Evolutionary conservation across 1,140 invertebrate species (phyloP), one percentile per base, ranked within the genome.

Genomic region (Scylla paramamosain): DNA sequence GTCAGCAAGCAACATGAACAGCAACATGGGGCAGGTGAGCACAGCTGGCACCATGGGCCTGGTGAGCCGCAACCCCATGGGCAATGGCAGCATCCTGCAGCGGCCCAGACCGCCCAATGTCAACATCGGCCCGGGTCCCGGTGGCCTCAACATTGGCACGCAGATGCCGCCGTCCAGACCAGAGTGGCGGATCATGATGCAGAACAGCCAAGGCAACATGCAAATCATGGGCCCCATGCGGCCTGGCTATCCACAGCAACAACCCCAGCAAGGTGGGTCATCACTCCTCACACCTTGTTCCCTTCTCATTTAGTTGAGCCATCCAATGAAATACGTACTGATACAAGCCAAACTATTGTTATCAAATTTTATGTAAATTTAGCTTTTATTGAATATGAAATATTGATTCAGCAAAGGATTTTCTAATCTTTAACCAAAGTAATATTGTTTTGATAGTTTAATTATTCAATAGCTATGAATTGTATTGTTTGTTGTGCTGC

Each of bases 151-250:
- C 32, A 95, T 95, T 32, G 90, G 94, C 32, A 94, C 96, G 12
- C 96, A 96, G 93, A 96, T 96, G 94, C 96, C 94, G 0, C 93
- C 96, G 0, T 94, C 94, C 6, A 91, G 96, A 48, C 92, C 96
- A 20, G 96, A 96, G 59, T 96, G 96, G 96, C 93, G 96, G 48
- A 96, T 96, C 86, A 96, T 96, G 94, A 95, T 95, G 94, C 96
- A 96, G 59, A 91, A 93, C 14, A 48, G 93, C 83, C 94, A 95
- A 59, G 67, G 93, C 16, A 95, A 95, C 88, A 95, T 96, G 95
- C 90, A 83, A 7, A 96, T 96, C 83, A 95, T 96, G 67, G 83
- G 92, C 29, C 94, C 94, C n/a, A 95, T 95, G 89, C 88, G 95
- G 67, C 93, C 96, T 31, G 94, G 96, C n/a, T 95, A 96, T 48